Base-by-base conservation (phyloP, 2,113 vertebrate genomes). In the Oreochromis spilurus region DNA sequence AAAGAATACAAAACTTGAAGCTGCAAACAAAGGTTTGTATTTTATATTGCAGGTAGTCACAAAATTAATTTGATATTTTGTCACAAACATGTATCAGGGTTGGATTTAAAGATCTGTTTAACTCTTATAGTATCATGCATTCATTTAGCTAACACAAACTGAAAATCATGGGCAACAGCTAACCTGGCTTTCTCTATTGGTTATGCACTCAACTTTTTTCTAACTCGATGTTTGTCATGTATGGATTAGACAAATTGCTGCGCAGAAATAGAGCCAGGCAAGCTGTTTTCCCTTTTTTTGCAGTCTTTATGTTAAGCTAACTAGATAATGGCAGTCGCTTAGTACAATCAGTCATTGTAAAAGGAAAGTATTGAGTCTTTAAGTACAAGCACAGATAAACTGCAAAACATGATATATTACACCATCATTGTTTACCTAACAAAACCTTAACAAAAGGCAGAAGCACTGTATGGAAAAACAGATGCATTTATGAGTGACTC, bases 1-100 rank as follows among this genome's bases (percentile, higher is more conserved):
- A 40, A 75, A 89, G 24, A 93, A 75, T 17, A 77, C 0, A 52
- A 91, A 57, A 58, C 84, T 95, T 14, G 85, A 87, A 45, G 55
- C 6, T 4, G 6, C 17, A 79, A 93, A 93, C 17, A 67, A 65
- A 82, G 86, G 92, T 93, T 45, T n/a, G 82, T 21, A 11, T 29
- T 48, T 12, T n/a, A 17, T 19, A 16, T 11, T 10, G 9, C 6
- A 45, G 40, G 7, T 38, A 65, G 36, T 70, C 65, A 43, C 11
- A 70, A 43, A 70, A 43, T 13, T 43, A 24, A 21, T 43, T 70
- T 70, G 7, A 70, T 40, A 70, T 70, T 70, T 70, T 43, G 62
- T 40, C 3, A 0, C 62, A 40, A 70, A 70, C 36, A 21, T 67
- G 36, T 4, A 9, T 70, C 19, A 43, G 36, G 36, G 36, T 70